Evolutionary conservation across 1,140 invertebrate genomes (phyloP).

Genomic region (Drosophila auraria): DNA sequence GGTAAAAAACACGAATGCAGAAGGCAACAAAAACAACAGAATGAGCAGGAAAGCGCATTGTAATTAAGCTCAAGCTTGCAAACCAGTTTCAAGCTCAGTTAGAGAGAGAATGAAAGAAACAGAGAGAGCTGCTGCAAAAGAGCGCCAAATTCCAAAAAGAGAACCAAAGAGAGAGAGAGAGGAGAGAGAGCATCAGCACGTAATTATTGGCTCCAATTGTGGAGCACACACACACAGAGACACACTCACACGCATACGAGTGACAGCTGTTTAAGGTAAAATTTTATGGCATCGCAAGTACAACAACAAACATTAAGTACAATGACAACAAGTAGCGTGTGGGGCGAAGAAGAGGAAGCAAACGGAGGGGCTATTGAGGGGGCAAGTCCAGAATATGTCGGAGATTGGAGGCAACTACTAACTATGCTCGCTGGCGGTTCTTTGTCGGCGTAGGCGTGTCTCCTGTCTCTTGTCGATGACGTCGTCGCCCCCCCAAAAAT

Average conservation of each 20-base stretch:
- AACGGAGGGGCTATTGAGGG: not conserved
- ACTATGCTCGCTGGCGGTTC: constrained; percentile 12
- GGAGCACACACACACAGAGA: constrained; percentile 38
- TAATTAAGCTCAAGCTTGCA: constrained; percentile 74
- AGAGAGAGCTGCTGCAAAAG: constrained; percentile 12
- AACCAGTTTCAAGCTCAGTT: constrained; percentile 67
- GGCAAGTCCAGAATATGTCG: constrained; percentile 1
- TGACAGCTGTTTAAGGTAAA: constrained; percentile 81
- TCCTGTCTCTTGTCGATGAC: constrained; percentile 9
- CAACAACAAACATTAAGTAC: constrained; percentile 48
- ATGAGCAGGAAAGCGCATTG: constrained; percentile 64
- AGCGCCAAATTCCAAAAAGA: constrained; percentile 8
- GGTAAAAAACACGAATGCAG: constrained; percentile 70
- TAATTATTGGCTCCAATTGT: constrained; percentile 63
- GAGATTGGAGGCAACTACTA: constrained; percentile 13
- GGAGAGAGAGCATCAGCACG: constrained; percentile 26
- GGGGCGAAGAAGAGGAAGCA: not conserved
- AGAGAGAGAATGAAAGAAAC: constrained; percentile 4
- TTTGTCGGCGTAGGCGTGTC: constrained; percentile 14
- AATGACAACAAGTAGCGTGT: constrained; percentile 66
- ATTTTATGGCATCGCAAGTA: constrained; percentile 38
- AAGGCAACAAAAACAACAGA: constrained; percentile 61
- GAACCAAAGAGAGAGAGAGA: constrained; percentile 14
- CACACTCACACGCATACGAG: constrained; percentile 34
- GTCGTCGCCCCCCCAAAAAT: constrained; percentile 8